Percentiles rank a stretch among this genome's conserved stretches.
These are phyloP conservation scores for Agelas oroides DNA, from an alignment of 37 sponge, comb jelly and placozoan genomes.

Conservation along the genomic window DNA sequence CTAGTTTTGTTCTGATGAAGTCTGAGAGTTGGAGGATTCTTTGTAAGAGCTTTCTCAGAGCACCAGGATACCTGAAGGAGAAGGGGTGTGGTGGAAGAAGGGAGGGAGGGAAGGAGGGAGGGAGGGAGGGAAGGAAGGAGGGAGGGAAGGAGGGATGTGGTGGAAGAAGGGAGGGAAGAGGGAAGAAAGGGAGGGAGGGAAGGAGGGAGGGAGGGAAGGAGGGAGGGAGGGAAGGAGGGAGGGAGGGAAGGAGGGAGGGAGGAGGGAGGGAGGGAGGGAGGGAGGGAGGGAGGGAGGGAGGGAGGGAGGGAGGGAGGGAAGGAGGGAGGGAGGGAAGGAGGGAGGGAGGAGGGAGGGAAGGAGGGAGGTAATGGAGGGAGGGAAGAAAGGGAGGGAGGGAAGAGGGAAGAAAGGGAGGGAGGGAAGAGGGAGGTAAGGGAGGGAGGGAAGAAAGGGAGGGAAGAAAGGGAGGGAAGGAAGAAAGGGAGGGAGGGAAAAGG, in stretches of 20 bases:
- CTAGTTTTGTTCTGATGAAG: conserved; percentile 40
- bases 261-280: background rate
- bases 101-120: no score
- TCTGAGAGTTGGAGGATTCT: conserved; percentile 10
- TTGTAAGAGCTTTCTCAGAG: conserved; percentile 32
- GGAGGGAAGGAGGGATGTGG: no score
- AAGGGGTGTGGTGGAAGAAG: no score
- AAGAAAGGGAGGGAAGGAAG: no score
- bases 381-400: background rate
- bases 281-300: background rate
- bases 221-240: no score
- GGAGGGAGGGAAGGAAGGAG: no score
- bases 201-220: no score
- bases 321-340: background rate
- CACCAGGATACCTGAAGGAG: conserved; percentile 22
- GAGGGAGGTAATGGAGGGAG: background rate
- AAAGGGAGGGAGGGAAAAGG: background rate
- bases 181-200: no score
- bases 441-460: background rate
- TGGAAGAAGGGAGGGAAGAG: no score
- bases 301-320: background rate
- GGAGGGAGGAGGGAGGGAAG: conserved; percentile 11
- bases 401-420: background rate
- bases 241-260: background rate
- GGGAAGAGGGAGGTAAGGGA: background rate